Conservation (phyloP, 2,888 invertebrate genomes). For the Auanema sp. region DNA sequence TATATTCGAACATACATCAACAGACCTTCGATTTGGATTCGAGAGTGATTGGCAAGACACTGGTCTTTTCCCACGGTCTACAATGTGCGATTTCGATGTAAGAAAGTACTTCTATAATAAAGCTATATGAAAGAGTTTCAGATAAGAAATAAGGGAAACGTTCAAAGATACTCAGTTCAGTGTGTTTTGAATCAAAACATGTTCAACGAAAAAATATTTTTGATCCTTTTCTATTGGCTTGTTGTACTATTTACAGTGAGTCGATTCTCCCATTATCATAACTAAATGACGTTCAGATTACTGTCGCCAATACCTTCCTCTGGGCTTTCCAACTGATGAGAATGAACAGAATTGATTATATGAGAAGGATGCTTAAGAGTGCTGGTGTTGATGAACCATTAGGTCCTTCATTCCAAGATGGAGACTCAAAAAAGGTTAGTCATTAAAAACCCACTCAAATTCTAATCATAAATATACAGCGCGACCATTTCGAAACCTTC, state of each 20-base stretch:
- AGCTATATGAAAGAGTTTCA: constrained; percentile 8
- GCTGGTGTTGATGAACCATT: not conserved
- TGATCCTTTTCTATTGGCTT: constrained; percentile 46
- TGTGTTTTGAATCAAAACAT: constrained; percentile 59
- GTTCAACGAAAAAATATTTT: constrained; percentile 60
- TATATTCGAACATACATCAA: not conserved
- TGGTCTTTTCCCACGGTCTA: constrained; percentile 43
- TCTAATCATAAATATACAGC: not conserved
- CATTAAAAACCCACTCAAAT: not conserved
- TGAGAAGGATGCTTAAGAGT: constrained; percentile 9
- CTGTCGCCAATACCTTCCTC: constrained; percentile 14
- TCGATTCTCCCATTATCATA: not conserved
- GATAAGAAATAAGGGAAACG: constrained; percentile 42
- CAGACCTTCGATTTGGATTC: constrained; percentile 35
- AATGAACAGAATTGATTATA: constrained; percentile 6
- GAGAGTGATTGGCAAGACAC: constrained; percentile 41
- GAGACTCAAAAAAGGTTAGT: not conserved
- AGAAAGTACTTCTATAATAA: constrained; percentile 4
- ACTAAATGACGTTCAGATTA: constrained; percentile 5
- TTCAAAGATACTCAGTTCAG: constrained; percentile 44
- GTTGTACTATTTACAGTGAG: constrained; percentile 26
- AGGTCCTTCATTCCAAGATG: not conserved
- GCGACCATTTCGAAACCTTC: constrained; percentile 1
- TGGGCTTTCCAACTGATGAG: constrained; percentile 12
- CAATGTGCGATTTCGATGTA: constrained; percentile 49